A percentile compares a stretch with the other conserved stretches of the same genome.
These are phyloP conservation scores for Limonius californicus DNA, from an alignment of 1,140 invertebrate species.

Conservation along the genomic window DNA sequence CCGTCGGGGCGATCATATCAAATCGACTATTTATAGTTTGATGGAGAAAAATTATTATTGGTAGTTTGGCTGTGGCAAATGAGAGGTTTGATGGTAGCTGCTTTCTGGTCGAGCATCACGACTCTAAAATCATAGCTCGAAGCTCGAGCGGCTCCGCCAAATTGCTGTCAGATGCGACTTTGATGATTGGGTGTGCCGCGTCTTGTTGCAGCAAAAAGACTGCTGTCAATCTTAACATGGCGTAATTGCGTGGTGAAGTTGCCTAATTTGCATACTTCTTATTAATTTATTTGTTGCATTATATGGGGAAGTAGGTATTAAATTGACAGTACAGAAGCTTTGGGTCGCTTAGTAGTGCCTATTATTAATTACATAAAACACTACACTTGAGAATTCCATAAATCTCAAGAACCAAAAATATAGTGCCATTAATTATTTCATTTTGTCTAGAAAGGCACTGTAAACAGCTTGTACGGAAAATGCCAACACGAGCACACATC, in stretches of 20 bases:
- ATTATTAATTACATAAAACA: no score
- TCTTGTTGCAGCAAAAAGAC: neutral
- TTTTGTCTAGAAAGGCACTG: no score
- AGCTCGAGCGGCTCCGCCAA: constrained; percentile 31
- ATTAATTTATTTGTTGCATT: no score
- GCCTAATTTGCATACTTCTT: neutral
- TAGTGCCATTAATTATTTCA: no score
- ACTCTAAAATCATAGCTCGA: constrained; percentile 40
- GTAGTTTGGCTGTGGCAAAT: constrained; percentile 36
- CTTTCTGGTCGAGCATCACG: constrained; percentile 29
- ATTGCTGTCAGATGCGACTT: constrained; percentile 43
- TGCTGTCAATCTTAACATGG: constrained; percentile 8
- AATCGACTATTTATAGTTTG: constrained; percentile 43
- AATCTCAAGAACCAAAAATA: no score
- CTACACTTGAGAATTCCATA: no score
- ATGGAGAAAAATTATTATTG: constrained; percentile 45
- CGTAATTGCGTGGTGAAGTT: neutral
- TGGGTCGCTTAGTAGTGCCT: no score
- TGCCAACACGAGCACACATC: no score
- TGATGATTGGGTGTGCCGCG: constrained; percentile 37
- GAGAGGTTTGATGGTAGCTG: constrained; percentile 28
- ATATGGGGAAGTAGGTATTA: no score
- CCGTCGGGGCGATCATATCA: constrained; percentile 39
- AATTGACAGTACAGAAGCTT: no score
- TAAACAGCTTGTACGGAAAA: no score